Base-by-base conservation (phyloP, 2,797 vertebrate species). In the Sebastes minor region DNA sequence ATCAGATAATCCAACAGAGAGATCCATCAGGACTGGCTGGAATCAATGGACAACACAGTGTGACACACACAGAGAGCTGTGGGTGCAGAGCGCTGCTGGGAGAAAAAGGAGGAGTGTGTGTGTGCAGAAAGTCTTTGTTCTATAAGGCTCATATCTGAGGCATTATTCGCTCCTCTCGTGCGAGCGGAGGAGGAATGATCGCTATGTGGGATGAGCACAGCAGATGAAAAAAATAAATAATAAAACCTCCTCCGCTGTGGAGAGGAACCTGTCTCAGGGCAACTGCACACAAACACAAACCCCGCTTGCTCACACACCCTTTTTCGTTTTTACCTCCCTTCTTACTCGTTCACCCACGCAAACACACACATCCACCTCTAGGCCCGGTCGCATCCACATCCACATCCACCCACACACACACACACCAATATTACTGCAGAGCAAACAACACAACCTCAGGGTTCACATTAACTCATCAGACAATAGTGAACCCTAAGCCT, bases 191-290 rank as follows among this genome's bases (percentile, higher is more conserved):
- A 93, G 92, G 92, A 93, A 94, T 93, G 91, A 93, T 93, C 86
- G 70, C 92, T 89, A 94, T 95, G 94, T 92, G 90, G 90, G 94
- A 94, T 86, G 92, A 93, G 91, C 80, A 74, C 81, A 86, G 82
- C 74, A 78, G 75, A 84, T 78, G 57, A 76, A 74, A 59, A 74
- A 22, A 35, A 35, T 35, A 35, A 35, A 35, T 13, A 38, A 68
- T 69, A 60, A 74, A 64, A 46, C 49, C 71, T 72, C 77, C 82
- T 89, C 84, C 78, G 33, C 86, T 70, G 70, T 70, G 57, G 63
- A 80, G 75, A 73, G 78, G 77, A 35, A 87, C 80, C 73, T 81
- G 84, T 91, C 86, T 91, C 87, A 88, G 71, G 77, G 88, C 84
- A 75, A 63, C 56, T 38, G 20, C 12, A 68, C 67, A 77, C 55